Percentiles rank a stretch among this genome's conserved stretches.
Conservation (phyloP, 2,888 invertebrate genomes). For the Acholoe squamosa region DNA sequence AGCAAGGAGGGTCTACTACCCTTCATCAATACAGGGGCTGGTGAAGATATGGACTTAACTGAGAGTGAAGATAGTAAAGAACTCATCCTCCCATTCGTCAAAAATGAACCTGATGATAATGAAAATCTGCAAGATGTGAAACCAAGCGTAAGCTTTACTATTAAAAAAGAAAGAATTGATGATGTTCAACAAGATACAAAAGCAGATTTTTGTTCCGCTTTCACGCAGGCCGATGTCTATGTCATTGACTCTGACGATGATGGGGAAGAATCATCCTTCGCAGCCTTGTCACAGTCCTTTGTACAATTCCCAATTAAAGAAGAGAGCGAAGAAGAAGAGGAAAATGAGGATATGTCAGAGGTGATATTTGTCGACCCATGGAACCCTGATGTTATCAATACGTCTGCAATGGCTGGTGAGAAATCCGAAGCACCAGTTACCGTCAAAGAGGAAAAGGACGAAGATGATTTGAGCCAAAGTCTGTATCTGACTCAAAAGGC, state of each 20-base stretch:
- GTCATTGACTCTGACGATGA: conserved; percentile 31
- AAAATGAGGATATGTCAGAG: not conserved
- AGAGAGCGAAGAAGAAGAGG: conserved; percentile 41
- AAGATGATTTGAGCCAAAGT: conserved; percentile 19
- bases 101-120: not conserved
- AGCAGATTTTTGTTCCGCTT: not conserved
- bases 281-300: conserved; percentile 19
- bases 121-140: not conserved
- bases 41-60: not conserved
- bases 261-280: not conserved
- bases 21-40: too few species aligned
- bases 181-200: not conserved
- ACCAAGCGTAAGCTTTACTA: not conserved
- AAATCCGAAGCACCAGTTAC: too few species aligned
- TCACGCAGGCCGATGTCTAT: conserved; percentile 30
- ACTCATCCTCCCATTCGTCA: not conserved
- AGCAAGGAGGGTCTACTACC: too few species aligned
- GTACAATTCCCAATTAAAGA: not conserved
- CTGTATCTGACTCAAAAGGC: conserved; percentile 35
- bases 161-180: too few species aligned
- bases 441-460: not conserved
- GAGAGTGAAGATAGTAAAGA: not conserved
- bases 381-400: not conserved
- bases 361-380: conserved; percentile 35
- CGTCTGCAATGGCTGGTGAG: not conserved